A percentile compares a stretch with the other conserved stretches of the same genome.
phyloP scores from a whole-genome alignment of 2,797 vertebrate species.

The Xyrichtys novacula region DNA sequence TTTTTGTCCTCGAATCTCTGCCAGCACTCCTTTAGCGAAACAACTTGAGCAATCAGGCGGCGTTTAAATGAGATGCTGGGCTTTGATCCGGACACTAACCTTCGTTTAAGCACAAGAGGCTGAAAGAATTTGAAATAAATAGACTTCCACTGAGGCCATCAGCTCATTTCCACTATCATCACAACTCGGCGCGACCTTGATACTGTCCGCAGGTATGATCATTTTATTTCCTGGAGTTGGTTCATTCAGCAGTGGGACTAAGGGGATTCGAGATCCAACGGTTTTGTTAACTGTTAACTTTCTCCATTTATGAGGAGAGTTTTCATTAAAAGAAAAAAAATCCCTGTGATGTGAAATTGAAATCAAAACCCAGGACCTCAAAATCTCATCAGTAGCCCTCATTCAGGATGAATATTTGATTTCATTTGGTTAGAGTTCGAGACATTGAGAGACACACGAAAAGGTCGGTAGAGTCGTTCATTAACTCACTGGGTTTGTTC shows the following conservation, averaged over 20 bases:
- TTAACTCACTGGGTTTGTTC: no score
- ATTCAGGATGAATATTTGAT: no score
- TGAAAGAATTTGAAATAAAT: slow-evolving; percentile 3
- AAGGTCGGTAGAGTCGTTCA: no score
- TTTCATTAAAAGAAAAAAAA: no score
- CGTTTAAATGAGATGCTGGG: slow-evolving; percentile 40
- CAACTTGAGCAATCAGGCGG: slow-evolving; percentile 55
- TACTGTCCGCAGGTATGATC: neutral
- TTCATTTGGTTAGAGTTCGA: no score
- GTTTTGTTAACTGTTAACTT: no score
- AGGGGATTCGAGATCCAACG: neutral
- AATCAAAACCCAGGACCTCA: no score
- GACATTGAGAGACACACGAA: no score
- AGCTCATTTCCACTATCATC: slow-evolving; percentile 34
- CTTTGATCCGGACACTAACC: slow-evolving; percentile 2
- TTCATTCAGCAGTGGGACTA: neutral
- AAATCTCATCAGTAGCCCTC: no score
- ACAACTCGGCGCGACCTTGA: slow-evolving; percentile 29
- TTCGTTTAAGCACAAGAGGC: slow-evolving; percentile 14
- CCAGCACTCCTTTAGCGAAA: slow-evolving; percentile 20
- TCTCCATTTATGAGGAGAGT: no score
- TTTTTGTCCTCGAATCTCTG: slow-evolving; percentile 20
- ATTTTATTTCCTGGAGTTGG: neutral
- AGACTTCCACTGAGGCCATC: slow-evolving; percentile 15
- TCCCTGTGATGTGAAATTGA: no score